Evolutionary conservation across 2,113 vertebrate genomes (phyloP).

Genomic region (Phrynocephalus versicolor): DNA sequence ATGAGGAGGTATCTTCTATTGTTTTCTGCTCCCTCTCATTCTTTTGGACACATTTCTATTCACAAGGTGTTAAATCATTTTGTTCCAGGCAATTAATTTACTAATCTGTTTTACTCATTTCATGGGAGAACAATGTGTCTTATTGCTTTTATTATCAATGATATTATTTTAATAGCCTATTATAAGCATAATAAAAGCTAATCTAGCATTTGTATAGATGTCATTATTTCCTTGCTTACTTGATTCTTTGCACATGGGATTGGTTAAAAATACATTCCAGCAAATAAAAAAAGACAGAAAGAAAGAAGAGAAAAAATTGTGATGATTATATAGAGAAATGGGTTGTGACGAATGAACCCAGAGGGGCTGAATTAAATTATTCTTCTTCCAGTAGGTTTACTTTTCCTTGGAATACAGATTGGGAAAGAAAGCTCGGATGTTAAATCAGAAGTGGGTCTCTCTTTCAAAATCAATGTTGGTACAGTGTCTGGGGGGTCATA

Average conservation of each 20-base stretch:
- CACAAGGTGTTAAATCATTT: conserved; percentile 35
- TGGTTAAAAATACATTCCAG: not conserved
- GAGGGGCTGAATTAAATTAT: not conserved
- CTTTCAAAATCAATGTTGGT: not conserved
- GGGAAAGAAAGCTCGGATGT: not conserved
- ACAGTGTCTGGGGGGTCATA: not conserved
- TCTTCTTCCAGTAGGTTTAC: not conserved
- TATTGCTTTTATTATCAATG: conserved; percentile 12
- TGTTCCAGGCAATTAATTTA: conserved; percentile 32
- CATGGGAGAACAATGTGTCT: conserved; percentile 26
- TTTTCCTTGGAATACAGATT: not conserved
- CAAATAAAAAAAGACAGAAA: not conserved
- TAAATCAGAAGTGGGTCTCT: not conserved
- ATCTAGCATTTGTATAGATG: conserved; percentile 14
- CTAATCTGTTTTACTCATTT: conserved; percentile 17
- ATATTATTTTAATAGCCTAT: conserved; percentile 27
- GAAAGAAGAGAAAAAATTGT: not conserved
- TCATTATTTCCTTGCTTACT: not conserved
- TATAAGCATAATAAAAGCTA: conserved; percentile 29
- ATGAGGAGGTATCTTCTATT: not conserved
- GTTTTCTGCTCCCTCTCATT: not conserved
- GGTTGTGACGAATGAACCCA: not conserved
- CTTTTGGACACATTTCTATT: not conserved
- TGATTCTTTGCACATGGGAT: not conserved
- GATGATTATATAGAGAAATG: not conserved